These are phyloP conservation scores for Zosterops lateralis DNA, from an alignment of 2,113 vertebrate genomes.

Conservation along the genomic window DNA sequence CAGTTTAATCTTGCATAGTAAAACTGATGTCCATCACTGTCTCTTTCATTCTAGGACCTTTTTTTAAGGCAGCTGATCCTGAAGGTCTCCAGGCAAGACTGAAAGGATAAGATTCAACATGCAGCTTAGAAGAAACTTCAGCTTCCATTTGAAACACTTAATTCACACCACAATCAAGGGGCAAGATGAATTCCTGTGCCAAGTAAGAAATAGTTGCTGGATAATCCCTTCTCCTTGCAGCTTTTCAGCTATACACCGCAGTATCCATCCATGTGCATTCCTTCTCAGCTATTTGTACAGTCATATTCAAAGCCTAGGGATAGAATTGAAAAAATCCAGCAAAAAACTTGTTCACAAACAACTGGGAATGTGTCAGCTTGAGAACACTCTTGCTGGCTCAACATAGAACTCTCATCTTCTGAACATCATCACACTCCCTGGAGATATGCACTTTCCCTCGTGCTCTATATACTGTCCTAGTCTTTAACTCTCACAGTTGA, in stretches of 20 bases:
- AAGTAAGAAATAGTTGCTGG: background rate
- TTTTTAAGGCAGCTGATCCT: background rate
- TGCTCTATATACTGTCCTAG: background rate
- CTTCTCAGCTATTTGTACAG: background rate
- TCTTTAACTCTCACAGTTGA: background rate
- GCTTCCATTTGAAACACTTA: no score
- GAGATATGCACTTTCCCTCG: background rate
- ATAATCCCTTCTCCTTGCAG: background rate
- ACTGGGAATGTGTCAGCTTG: background rate
- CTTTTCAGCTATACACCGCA: background rate
- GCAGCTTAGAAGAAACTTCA: background rate
- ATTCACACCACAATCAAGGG: no score
- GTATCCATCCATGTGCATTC: rapidly evolving
- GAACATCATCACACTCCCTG: background rate
- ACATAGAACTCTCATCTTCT: background rate
- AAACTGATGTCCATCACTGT: background rate
- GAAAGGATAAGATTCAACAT: background rate
- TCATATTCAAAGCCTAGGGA: background rate
- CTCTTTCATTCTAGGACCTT: background rate
- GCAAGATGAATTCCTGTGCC: background rate
- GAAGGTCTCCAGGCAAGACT: background rate
- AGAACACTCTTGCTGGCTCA: background rate
- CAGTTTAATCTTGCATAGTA: background rate
- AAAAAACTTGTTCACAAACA: background rate
- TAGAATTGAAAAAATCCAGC: background rate